Conservation (phyloP, 2,888 invertebrate genomes). For the Diogma glabrata region DNA sequence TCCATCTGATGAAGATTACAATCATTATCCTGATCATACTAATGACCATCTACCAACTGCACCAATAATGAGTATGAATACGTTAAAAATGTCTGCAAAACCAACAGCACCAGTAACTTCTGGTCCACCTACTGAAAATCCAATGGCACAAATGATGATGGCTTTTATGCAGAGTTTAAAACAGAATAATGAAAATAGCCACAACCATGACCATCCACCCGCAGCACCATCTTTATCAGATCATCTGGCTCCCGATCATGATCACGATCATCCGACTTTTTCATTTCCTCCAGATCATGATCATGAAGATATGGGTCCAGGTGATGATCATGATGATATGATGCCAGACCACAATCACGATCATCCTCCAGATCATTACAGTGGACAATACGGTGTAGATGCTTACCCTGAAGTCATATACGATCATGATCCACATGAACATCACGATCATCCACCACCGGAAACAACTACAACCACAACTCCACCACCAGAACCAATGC, state of each 20-base stretch:
- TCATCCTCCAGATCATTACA: constrained; percentile 11
- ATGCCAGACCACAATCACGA: constrained; percentile 27
- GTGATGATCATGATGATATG: constrained; percentile 17
- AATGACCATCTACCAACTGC: background rate
- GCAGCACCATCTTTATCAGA: too few species aligned
- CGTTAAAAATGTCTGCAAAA: too few species aligned
- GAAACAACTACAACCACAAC: constrained; percentile 28
- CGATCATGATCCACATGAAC: constrained; percentile 22
- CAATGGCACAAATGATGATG: constrained; percentile 4
- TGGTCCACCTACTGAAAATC: background rate
- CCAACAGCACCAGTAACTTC: background rate
- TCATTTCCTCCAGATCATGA: constrained; percentile 22
- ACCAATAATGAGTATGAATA: too few species aligned
- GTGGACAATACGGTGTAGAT: constrained; percentile 21
- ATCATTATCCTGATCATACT: background rate
- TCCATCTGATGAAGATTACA: constrained; percentile 9
- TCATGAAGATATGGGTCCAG: constrained; percentile 15
- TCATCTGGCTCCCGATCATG: constrained; percentile 15
- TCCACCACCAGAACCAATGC: constrained; percentile 23
- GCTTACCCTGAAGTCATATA: constrained; percentile 23
- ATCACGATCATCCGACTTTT: constrained; percentile 17
- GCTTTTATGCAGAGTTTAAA: too few species aligned
- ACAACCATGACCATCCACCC: constrained; percentile 9
- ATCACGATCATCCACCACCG: constrained; percentile 24
- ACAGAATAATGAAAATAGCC: background rate